Evolutionary conservation across 1,140 invertebrate species (phyloP).

Genomic region (Papilio xuthus): DNA sequence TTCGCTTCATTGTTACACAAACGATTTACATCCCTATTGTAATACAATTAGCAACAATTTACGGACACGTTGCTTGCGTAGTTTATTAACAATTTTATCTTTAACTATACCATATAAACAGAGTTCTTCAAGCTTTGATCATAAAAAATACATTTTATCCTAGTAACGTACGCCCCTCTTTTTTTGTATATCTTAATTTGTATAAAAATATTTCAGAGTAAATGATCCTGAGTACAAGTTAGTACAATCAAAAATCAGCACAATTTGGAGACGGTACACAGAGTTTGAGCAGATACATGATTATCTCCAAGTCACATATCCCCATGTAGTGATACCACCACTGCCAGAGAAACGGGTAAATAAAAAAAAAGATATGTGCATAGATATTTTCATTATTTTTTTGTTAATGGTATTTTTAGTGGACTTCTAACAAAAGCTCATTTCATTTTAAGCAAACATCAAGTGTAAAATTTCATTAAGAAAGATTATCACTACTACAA

Average conservation of each 20-base stretch:
- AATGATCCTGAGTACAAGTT: slow-evolving; percentile 86
- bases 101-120: slow-evolving; percentile 1
- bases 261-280: slow-evolving; percentile 91
- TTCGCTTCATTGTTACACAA: slow-evolving; percentile 54
- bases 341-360: slow-evolving; percentile 90
- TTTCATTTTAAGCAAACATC: background rate
- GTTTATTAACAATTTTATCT: background rate
- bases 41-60: slow-evolving; percentile 43
- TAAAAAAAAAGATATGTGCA: background rate
- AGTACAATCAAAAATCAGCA: slow-evolving; percentile 84
- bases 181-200: background rate
- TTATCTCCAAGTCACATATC: slow-evolving; percentile 89
- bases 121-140: background rate
- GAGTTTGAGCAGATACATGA: slow-evolving; percentile 91
- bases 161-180: background rate
- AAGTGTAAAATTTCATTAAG: background rate
- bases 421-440: background rate
- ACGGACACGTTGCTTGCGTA: background rate
- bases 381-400: background rate
- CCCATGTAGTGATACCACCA: slow-evolving; percentile 89
- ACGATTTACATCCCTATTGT: slow-evolving; percentile 47
- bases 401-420: background rate
- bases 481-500: background rate
- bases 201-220: slow-evolving; percentile 82
- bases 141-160: background rate